Evolutionary conservation across 2,888 invertebrate species (phyloP).

Genomic region (Microctonus aethiopoides): DNA sequence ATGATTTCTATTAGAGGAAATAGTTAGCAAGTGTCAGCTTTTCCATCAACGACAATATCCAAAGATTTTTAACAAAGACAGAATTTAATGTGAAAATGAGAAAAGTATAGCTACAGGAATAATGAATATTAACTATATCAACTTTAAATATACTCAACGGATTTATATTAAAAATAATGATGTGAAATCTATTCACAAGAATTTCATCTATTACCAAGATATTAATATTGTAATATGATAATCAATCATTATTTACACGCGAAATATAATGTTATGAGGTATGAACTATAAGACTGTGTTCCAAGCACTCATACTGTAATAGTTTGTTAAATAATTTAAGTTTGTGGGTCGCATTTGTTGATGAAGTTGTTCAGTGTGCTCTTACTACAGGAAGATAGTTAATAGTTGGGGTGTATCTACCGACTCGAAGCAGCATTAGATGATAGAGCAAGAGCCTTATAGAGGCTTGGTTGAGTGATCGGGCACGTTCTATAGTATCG

Average conservation of each 20-base stretch:
- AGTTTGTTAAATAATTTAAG: slow-evolving; percentile 11
- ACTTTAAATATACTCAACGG: too few relatives aligned
- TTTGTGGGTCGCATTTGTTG: neutral
- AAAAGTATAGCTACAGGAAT: too few relatives aligned
- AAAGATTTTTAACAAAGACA: too few relatives aligned
- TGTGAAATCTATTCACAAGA: too few relatives aligned
- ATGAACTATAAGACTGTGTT: neutral
- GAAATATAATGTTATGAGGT: neutral
- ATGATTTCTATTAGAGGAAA: too few relatives aligned
- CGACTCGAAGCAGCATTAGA: slow-evolving; percentile 43
- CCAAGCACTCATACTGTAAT: neutral
- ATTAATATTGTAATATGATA: neutral
- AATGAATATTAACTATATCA: too few relatives aligned
- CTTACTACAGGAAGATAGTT: slow-evolving; percentile 38
- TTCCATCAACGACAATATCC: too few relatives aligned
- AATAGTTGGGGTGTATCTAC: slow-evolving; percentile 47
- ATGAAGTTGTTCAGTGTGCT: slow-evolving; percentile 14
- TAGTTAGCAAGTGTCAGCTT: too few relatives aligned
- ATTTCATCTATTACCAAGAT: too few relatives aligned
- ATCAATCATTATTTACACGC: neutral
- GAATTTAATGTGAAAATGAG: too few relatives aligned
- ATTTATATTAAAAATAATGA: too few relatives aligned
- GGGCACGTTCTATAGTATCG: slow-evolving; percentile 53
- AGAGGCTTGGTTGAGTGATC: slow-evolving; percentile 48
- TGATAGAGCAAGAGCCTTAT: slow-evolving; percentile 36